These are phyloP conservation scores for Ceuthmochares aereus DNA, from an alignment of 2,113 vertebrate genomes.

Conservation along the genomic window DNA sequence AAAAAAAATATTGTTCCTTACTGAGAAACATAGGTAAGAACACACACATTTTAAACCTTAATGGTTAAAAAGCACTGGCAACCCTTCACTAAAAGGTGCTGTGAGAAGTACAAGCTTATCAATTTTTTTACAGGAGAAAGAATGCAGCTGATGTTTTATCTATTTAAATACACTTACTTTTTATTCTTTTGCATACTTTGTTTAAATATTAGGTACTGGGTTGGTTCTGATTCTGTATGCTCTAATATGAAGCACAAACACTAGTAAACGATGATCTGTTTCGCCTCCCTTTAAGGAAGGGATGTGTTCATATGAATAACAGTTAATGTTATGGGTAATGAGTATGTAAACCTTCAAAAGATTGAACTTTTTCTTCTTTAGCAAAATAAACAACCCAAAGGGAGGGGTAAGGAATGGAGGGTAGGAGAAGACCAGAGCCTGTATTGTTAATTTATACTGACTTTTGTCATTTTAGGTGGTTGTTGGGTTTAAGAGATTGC, in stretches of 20 bases:
- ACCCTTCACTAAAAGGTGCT: not conserved
- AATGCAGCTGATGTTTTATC: not conserved
- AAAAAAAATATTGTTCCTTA: not conserved
- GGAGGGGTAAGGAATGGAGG: not conserved
- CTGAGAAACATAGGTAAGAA: not conserved
- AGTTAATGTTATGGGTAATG: not conserved
- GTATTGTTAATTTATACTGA: not conserved
- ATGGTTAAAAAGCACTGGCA: not conserved
- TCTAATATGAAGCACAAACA: not conserved
- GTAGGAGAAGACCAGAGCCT: not conserved
- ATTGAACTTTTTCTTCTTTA: not conserved
- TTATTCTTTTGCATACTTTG: not conserved
- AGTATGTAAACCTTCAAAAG: not conserved
- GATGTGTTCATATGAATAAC: not conserved
- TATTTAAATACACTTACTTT: not conserved
- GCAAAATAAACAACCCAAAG: not conserved
- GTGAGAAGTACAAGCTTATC: not conserved
- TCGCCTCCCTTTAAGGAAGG: not conserved
- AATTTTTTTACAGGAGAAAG: not conserved
- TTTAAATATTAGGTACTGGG: not conserved
- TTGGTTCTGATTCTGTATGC: not conserved
- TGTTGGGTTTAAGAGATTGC: not conserved
- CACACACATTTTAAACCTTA: not conserved
- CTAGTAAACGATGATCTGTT: not conserved
- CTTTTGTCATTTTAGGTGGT: not conserved